phyloP scores from a whole-genome alignment of 2,113 vertebrate species.

The Thamnophis sirtalis region DNA sequence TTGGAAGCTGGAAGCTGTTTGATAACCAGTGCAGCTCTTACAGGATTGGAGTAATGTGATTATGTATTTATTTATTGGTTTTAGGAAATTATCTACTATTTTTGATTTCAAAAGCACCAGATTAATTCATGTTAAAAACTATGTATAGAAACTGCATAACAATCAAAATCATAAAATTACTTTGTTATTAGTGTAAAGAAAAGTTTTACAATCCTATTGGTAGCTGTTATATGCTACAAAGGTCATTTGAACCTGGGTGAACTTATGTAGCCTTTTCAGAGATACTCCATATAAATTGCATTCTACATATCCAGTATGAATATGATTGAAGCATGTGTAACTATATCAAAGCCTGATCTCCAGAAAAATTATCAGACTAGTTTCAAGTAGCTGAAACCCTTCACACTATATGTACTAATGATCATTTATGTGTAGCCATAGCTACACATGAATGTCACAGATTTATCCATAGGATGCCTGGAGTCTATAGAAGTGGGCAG shows the following conservation, averaged over 20 bases:
- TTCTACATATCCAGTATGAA: not conserved
- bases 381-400: not conserved
- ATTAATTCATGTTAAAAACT: not conserved
- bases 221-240: not conserved
- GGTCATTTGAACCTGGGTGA: not conserved
- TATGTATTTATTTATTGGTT: not conserved
- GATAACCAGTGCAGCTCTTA: not conserved
- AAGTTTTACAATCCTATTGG: not conserved
- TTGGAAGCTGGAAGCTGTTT: not conserved
- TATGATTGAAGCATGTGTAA: not conserved
- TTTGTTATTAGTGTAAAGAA: not conserved
- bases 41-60: not conserved
- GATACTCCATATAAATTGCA: not conserved
- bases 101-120: not conserved
- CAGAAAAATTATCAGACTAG: not conserved
- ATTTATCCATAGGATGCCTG: not conserved
- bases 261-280: not conserved
- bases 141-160: not conserved
- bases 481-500: not conserved
- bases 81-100: not conserved
- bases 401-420: not conserved
- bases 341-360: not conserved
- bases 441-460: not conserved
- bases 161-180: not conserved
- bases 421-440: not conserved